A percentile compares a stretch with the other conserved stretches of the same genome.
phyloP scores from a whole-genome alignment of 1,140 invertebrate genomes.

The Andrena cerasifolii region DNA sequence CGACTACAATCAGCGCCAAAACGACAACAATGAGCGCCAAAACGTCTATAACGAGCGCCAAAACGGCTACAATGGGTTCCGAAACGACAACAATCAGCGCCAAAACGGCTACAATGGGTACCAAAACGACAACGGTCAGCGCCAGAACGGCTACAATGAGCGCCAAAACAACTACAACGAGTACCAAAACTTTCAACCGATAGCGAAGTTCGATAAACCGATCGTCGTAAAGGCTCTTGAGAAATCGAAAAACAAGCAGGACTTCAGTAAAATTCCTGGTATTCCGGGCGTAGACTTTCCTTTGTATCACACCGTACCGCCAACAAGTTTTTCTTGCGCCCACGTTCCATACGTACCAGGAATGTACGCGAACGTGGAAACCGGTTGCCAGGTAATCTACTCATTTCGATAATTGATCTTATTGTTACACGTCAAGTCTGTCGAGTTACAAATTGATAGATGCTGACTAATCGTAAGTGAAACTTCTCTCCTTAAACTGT shows the following conservation, averaged over 20 bases:
- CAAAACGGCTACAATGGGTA: too few species aligned
- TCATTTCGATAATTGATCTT: not conserved
- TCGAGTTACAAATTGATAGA: too few species aligned
- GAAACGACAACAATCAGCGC: too few species aligned
- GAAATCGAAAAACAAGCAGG: slow-evolving; percentile 85
- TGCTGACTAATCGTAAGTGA: too few species aligned
- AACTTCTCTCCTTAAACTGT: too few species aligned
- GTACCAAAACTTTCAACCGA: slow-evolving; percentile 68
- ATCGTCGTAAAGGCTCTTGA: slow-evolving; percentile 65
- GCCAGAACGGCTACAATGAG: slow-evolving; percentile 62
- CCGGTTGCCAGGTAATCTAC: slow-evolving; percentile 89
- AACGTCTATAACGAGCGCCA: too few species aligned
- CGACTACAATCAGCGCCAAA: too few species aligned
- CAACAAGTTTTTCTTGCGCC: slow-evolving; percentile 90
- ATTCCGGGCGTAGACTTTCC: slow-evolving; percentile 90
- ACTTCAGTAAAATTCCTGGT: slow-evolving; percentile 90
- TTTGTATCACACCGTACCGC: slow-evolving; percentile 88
- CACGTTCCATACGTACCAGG: slow-evolving; percentile 89
- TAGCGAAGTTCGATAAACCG: slow-evolving; percentile 55
- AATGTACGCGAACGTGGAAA: slow-evolving; percentile 94
- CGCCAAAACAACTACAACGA: slow-evolving; percentile 62
- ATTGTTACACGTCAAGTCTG: not conserved
- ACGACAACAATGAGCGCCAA: too few species aligned
- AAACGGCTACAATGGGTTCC: too few species aligned
- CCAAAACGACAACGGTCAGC: slow-evolving; percentile 52